Conservation (phyloP, 2,797 vertebrate genomes). For the Poeciliopsis paucimaculata region DNA sequence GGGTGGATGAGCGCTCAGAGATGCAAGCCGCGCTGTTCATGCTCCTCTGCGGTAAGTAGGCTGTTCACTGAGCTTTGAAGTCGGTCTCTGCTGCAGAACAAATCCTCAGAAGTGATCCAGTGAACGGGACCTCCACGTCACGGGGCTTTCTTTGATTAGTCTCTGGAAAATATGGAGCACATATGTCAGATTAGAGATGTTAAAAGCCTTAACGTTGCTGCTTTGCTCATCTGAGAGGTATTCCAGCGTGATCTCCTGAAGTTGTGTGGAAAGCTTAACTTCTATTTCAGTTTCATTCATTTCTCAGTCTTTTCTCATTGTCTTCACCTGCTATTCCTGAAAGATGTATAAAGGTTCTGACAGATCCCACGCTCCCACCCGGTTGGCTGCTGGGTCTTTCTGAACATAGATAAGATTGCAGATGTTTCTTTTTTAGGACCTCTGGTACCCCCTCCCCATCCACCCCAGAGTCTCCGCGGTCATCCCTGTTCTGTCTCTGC, state of each 20-base stretch:
- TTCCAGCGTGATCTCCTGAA: neutral
- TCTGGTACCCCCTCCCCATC: slow-evolving; percentile 9
- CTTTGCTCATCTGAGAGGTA: neutral
- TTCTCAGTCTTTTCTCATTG: neutral
- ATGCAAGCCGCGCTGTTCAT: slow-evolving; percentile 68
- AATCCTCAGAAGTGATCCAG: slow-evolving; percentile 50
- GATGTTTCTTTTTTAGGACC: slow-evolving; percentile 61
- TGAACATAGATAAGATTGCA: slow-evolving; percentile 50
- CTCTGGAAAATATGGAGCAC: slow-evolving; percentile 17
- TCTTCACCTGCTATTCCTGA: neutral
- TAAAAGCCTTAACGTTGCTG: neutral
- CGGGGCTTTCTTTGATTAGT: slow-evolving; percentile 38
- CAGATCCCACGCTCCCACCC: slow-evolving; percentile 2
- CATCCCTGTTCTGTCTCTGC: slow-evolving; percentile 23
- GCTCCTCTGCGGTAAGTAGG: slow-evolving; percentile 75
- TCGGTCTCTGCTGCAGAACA: slow-evolving; percentile 32
- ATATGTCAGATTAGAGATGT: neutral
- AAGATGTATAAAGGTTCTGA: neutral
- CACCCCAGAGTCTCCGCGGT: slow-evolving; percentile 34
- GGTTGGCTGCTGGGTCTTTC: slow-evolving; percentile 19
- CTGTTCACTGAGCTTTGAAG: slow-evolving; percentile 44
- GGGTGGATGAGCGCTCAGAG: slow-evolving; percentile 50
- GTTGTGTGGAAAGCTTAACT: neutral
- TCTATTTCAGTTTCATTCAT: neutral
- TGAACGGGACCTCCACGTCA: slow-evolving; percentile 48